phyloP scores from a whole-genome alignment of 2,888 invertebrate species.

The Julus scandinavius region DNA sequence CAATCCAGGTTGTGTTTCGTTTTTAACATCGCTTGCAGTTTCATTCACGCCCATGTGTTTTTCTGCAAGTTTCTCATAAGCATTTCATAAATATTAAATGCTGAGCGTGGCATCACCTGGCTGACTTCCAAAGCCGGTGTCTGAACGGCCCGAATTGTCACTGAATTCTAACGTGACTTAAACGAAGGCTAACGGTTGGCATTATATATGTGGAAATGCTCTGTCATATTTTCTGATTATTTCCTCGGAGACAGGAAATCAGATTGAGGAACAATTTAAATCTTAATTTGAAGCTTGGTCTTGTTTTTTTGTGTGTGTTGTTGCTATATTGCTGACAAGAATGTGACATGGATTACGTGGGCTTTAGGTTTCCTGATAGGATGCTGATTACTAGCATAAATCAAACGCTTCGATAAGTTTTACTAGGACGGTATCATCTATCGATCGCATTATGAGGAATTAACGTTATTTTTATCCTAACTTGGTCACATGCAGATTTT shows the following conservation, averaged over 20 bases:
- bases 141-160: not conserved
- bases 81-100: constrained; percentile 15
- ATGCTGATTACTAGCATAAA: not conserved
- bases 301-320: not conserved
- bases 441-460: not conserved
- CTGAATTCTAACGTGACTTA: not conserved
- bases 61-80: not conserved
- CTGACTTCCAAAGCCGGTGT: not conserved
- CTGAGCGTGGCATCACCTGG: not conserved
- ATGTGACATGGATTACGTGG: not conserved
- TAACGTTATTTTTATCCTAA: not conserved
- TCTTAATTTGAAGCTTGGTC: not conserved
- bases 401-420: not conserved
- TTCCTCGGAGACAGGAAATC: not conserved
- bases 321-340: not conserved
- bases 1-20: not conserved
- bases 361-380: not conserved
- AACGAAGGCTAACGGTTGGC: not conserved
- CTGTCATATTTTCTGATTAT: not conserved
- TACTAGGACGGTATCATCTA: not conserved
- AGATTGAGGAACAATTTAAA: not conserved
- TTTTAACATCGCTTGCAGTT: not conserved
- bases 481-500: no score
- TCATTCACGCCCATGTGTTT: not conserved
- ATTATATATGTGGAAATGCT: not conserved